Percentiles rank a stretch among this genome's conserved stretches.
Evolutionary conservation across 2,888 invertebrate genomes (phyloP).

Genomic region (Panopea generosa): DNA sequence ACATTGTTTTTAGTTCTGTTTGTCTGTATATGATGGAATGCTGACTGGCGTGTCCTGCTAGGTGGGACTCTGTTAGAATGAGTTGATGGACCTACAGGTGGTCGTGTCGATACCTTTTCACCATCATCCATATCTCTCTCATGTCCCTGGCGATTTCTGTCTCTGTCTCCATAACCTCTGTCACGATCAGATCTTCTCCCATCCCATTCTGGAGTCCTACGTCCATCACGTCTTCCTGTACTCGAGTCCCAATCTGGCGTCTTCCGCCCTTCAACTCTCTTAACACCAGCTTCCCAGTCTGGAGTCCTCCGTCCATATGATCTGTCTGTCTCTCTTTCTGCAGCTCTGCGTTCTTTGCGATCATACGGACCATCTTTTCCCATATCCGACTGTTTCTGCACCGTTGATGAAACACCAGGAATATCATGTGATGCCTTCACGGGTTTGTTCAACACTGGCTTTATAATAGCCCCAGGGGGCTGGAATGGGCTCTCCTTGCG

Average conservation of each 20-base stretch:
- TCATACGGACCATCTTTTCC: background rate
- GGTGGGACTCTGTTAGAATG: constrained; percentile 10
- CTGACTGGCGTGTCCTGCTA: constrained; percentile 52
- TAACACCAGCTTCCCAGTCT: constrained; percentile 15
- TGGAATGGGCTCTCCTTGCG: constrained; percentile 72
- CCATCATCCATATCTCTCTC: constrained; percentile 37
- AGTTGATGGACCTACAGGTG: constrained; percentile 51
- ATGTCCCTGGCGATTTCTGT: constrained; percentile 6
- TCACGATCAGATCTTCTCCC: constrained; percentile 1
- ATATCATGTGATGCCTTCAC: constrained; percentile 57
- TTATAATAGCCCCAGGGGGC: constrained; percentile 55
- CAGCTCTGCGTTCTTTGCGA: background rate
- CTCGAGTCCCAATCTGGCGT: constrained; percentile 50
- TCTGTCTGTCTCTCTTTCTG: constrained; percentile 9
- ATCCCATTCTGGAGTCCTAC: constrained; percentile 36
- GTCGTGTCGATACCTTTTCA: constrained; percentile 47
- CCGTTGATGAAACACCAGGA: constrained; percentile 21
- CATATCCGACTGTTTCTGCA: background rate
- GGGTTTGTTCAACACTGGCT: constrained; percentile 22
- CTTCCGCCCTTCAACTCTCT: constrained; percentile 26
- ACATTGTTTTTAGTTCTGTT: constrained; percentile 71
- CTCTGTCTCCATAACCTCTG: constrained; percentile 7
- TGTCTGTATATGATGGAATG: constrained; percentile 69
- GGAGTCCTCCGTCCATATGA: constrained; percentile 24
- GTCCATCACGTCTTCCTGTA: constrained; percentile 16